Base-by-base conservation (phyloP, 2,888 invertebrate genomes). In the Stegana nigrithorax region DNA sequence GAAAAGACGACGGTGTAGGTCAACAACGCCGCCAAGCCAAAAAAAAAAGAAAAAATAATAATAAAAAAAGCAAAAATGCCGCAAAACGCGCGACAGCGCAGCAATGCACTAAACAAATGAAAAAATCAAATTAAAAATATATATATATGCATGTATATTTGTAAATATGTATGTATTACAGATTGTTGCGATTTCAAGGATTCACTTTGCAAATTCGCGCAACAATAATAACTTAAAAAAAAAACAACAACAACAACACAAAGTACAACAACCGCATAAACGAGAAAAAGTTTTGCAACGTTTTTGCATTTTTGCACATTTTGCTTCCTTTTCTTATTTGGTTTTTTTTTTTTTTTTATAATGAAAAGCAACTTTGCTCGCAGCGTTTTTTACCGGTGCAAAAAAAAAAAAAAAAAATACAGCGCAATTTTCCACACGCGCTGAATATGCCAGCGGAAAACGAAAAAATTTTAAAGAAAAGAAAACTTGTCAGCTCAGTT, bases 1-100 rank as follows among this genome's bases (percentile, higher is more conserved):
- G 73, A 73, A 73, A 26, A 25, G 50, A 25, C 42, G 2, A 32
- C 45, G 45, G 19, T 45, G 45, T 45, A 45, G 45, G 45, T 45
- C 53, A 61, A 66, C 57, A 55, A 44, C 61, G 63, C 55, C 53
- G 44, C n/a, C n/a, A 44, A 26, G 23, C 19, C 12, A 53, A 10
- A 6, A 23, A 6, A n/a, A 10, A 27, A n/a, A 51, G 44, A 10
- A 12, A 36, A 14, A 32, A 5, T 4, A 39, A 57, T 19, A n/a
- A 32, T 12, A 32, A 32, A 8, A 32, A 32, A n/a, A 32, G 8
- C 32, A 32, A 32, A 8, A 32, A 32, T n/a, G n/a, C 8, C n/a
- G 8, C 8, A 32, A 8, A n/a, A 32, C 32, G 32, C 32, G n/a
- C 32, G 5, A 8, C 32, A 32, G n/a, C 32, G 32, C 8, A 12